Conservation (phyloP, 2,797 vertebrate genomes). For the Acipenser ruthenus region DNA sequence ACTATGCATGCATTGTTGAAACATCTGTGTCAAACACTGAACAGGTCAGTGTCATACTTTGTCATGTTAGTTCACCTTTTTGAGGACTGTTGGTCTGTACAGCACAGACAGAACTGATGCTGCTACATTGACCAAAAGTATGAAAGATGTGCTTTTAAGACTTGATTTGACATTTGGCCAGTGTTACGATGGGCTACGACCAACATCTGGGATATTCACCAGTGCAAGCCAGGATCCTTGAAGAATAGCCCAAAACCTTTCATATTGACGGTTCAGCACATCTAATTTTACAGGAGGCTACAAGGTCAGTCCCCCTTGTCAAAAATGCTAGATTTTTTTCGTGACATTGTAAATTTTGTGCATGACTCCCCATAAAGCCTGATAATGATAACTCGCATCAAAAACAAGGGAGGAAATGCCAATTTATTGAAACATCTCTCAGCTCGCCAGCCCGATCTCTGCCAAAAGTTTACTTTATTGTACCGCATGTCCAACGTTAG, state of each 20-base stretch:
- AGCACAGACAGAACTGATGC: neutral
- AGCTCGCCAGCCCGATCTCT: no score
- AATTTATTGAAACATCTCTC: no score
- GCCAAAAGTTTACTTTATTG: no score
- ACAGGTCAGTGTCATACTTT: no score
- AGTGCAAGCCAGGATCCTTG: neutral
- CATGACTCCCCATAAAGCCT: neutral
- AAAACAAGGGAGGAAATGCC: no score
- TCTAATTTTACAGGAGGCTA: neutral
- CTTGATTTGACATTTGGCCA: neutral
- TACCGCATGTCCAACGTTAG: no score
- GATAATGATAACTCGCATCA: neutral
- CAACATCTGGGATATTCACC: neutral
- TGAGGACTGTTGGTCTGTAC: neutral
- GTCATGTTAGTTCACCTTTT: neutral
- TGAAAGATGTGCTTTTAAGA: neutral
- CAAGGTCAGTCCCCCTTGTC: neutral
- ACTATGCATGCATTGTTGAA: no score
- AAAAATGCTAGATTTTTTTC: neutral
- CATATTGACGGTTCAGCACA: neutral
- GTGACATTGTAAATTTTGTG: neutral
- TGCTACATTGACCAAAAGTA: neutral
- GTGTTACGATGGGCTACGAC: neutral
- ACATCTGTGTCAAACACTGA: no score
- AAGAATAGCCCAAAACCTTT: neutral